A percentile compares a stretch with the other conserved stretches of the same genome.
Conservation (phyloP, 2,797 vertebrate genomes). For the Cyclura pinguis region DNA sequence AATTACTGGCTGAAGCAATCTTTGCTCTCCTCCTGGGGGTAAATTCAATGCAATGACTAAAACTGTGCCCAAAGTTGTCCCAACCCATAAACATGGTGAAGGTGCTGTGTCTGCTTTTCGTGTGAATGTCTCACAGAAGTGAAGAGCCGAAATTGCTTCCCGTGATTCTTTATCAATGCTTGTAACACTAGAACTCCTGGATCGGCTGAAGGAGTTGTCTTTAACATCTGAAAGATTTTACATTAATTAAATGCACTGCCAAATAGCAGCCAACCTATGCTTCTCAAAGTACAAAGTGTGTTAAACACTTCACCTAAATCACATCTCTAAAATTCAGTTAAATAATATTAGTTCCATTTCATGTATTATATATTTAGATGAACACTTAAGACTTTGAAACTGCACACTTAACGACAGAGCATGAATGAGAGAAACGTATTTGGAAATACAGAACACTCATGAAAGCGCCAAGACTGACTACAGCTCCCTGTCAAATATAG, state of each 20-base stretch:
- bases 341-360: background rate
- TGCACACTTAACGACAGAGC: background rate
- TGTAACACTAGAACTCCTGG: conserved; percentile 97
- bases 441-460: background rate
- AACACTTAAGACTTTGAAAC: background rate
- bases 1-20: conserved; percentile 95
- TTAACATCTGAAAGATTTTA: conserved; percentile 88
- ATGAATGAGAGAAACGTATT: background rate
- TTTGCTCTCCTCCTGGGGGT: conserved; percentile 94
- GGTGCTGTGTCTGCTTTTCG: conserved; percentile 88
- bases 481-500: background rate
- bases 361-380: background rate
- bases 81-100: conserved; percentile 93
- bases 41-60: conserved; percentile 90
- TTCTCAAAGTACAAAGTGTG: background rate
- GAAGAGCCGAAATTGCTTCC: conserved; percentile 93
- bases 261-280: conserved; percentile 6
- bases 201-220: conserved; percentile 99
- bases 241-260: conserved; percentile 52
- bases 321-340: conserved; percentile 1
- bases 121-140: conserved; percentile 93
- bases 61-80: conserved; percentile 94
- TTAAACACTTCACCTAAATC: background rate
- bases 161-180: conserved; percentile 97
- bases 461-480: background rate